Evolutionary conservation across 2,888 invertebrate genomes (phyloP), one percentile per base, ranked within the genome.

Genomic region (Morpho helenor): DNA sequence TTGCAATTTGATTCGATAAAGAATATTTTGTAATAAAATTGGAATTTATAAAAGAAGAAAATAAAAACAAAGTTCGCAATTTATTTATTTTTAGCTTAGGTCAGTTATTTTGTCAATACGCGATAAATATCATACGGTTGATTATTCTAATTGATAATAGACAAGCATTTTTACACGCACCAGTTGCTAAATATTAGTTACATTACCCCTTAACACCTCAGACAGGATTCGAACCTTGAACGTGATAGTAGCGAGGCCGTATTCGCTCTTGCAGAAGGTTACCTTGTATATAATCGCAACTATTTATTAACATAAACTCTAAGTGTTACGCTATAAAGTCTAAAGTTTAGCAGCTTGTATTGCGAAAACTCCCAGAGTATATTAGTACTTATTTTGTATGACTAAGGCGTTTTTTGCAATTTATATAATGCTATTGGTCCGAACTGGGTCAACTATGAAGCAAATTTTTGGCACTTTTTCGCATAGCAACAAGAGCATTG

Each of bases 231-330:
- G 71, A 82, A 84, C 87, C 87, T 87, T 88, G 87, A 86, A 80
- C 83, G 80, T 83, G 86, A 78, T 79, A 80, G 73, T 68, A 68
- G 71, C 86, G 80, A 87, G 87, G 87, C 72, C 84, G 74, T 53
- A 57, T 56, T 41, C 68, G 70, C 63, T 69, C 71, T 71, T 69
- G 70, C 74, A 73, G 85, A 84, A 87, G 85, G 85, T 82, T 80
- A 78, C 65, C 60, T 66, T 66, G 66, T 53, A 47, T 7, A 46
- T 47, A 46, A 53, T 47, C 41, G 40, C 16, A 9, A 22, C 45
- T 39, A 47, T 40, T 41, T 40, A 52, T 8, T n/a, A 47, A 39
- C 53, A 41, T 46, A n/a, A 9, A 46, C 53, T 41, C 39, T 53
- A 47, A 39, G 44, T 4, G 1, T 52, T 8, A 31, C 6, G 2